Percentiles rank a stretch among this genome's conserved stretches.
Conservation (phyloP, 2,797 vertebrate genomes). For the Perodicticus potto region DNA sequence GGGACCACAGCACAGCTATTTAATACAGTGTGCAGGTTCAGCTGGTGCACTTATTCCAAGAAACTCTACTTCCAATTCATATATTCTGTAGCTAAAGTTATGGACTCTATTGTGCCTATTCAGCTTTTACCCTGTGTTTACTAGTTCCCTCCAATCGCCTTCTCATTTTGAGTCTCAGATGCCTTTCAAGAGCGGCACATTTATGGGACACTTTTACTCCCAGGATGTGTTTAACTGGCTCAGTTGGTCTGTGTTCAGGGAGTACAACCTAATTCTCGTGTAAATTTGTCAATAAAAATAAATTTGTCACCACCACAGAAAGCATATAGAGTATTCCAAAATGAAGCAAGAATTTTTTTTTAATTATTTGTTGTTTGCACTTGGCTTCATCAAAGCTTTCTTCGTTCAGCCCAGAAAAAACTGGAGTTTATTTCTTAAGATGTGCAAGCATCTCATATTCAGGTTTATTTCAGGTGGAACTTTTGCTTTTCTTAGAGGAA, state of each 20-base stretch:
- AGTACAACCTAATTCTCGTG: slow-evolving; percentile 32
- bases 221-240: slow-evolving; percentile 9
- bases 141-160: background rate
- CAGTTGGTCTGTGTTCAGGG: background rate
- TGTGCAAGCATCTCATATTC: slow-evolving; percentile 37
- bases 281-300: slow-evolving; percentile 64
- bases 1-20: background rate
- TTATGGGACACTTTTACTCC: background rate
- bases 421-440: slow-evolving; percentile 2
- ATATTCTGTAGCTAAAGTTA: background rate
- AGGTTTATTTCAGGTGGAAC: slow-evolving; percentile 76
- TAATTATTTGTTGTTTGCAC: slow-evolving; percentile 38
- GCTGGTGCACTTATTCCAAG: background rate
- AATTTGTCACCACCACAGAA: background rate
- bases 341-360: slow-evolving; percentile 56
- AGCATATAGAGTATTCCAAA: background rate
- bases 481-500: slow-evolving; percentile 47
- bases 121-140: slow-evolving; percentile 28
- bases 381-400: slow-evolving; percentile 8
- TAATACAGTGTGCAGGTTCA: background rate
- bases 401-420: background rate
- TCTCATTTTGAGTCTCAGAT: slow-evolving; percentile 31
- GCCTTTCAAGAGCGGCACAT: slow-evolving; percentile 9
- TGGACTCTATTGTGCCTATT: background rate
- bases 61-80: background rate